Evolutionary conservation across 2,113 vertebrate species (phyloP).

Genomic region (Cavia aperea): DNA sequence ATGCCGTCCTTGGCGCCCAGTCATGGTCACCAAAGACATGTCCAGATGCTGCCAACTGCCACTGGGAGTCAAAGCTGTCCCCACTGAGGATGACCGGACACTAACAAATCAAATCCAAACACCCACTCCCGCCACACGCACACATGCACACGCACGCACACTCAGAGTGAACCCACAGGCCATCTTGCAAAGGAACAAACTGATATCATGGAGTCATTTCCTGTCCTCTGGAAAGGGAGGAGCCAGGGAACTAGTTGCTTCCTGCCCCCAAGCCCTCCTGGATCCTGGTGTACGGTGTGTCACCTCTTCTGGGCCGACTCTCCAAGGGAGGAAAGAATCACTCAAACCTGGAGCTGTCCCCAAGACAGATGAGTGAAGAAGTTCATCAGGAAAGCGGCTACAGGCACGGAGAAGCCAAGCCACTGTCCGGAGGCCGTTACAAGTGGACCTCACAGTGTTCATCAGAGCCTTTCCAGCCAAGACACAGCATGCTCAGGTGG

Average conservation of each 20-base stretch:
- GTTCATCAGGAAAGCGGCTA: not conserved
- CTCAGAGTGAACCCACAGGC: rapidly evolving
- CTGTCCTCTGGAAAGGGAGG: not conserved
- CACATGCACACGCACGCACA: not conserved
- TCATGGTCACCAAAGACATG: not conserved
- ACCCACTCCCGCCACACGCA: not conserved
- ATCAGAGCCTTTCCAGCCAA: conserved; percentile 33
- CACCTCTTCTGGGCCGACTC: not conserved
- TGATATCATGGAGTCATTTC: not conserved
- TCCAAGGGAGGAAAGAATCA: not conserved
- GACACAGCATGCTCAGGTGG: not conserved
- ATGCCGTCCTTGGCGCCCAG: not conserved
- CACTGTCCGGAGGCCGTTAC: not conserved
- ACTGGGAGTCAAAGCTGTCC: rapidly evolving
- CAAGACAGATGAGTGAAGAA: not conserved
- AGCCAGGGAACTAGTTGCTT: rapidly evolving
- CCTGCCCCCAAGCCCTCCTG: rapidly evolving
- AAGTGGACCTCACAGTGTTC: not conserved
- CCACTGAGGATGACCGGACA: not conserved
- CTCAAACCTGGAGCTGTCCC: not conserved
- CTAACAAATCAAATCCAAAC: rapidly evolving
- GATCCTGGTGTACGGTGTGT: rapidly evolving
- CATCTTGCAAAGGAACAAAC: not conserved
- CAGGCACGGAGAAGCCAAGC: not conserved
- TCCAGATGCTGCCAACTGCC: not conserved